A percentile compares a stretch with the other conserved stretches of the same genome.
Evolutionary conservation across 2,888 invertebrate genomes (phyloP).

Genomic region (Athripsodes cinereus): DNA sequence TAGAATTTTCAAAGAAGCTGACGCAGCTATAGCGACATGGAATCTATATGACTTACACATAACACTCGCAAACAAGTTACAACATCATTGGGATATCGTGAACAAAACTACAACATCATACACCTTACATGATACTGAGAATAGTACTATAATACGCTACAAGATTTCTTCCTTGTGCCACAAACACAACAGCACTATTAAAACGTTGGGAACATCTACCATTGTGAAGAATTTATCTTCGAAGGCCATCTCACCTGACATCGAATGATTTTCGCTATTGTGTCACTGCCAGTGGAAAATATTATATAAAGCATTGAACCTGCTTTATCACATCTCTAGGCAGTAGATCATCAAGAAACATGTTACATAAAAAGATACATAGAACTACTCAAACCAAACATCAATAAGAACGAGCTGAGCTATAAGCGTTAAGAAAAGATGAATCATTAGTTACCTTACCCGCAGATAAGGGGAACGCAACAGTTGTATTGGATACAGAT

Average conservation of each 20-base stretch:
- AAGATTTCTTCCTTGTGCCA: background rate
- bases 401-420: background rate
- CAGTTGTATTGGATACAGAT: too few relatives aligned
- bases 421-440: background rate
- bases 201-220: background rate
- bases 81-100: background rate
- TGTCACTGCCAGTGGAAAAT: too few relatives aligned
- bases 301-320: background rate
- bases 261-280: too few relatives aligned
- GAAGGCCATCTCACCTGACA: too few relatives aligned
- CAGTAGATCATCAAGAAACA: background rate
- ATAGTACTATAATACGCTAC: background rate
- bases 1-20: background rate
- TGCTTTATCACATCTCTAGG: background rate
- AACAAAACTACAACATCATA: background rate
- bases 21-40: background rate
- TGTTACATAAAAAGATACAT: background rate
- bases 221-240: too few relatives aligned
- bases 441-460: background rate
- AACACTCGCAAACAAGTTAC: background rate
- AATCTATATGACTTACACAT: background rate
- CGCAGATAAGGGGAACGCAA: too few relatives aligned
- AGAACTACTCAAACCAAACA: background rate
- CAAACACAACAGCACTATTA: background rate
- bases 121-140: background rate